Percentiles rank a stretch among this genome's conserved stretches.
These are phyloP conservation scores for Scytalopus superciliaris DNA, from an alignment of 2,113 vertebrate species.

Conservation along the genomic window DNA sequence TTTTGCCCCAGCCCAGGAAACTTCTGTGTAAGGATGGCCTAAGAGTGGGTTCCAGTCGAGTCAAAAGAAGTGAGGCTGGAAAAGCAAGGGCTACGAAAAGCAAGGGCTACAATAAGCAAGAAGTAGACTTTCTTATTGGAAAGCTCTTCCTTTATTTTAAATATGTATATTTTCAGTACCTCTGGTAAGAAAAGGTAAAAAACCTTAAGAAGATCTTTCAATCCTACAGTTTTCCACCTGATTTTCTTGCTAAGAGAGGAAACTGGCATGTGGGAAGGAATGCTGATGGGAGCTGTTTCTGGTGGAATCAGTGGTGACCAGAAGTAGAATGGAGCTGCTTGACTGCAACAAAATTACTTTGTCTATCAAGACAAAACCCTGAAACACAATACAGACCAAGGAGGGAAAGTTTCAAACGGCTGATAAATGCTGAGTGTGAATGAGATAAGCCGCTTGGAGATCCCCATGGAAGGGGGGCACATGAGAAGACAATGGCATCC, in stretches of 20 bases:
- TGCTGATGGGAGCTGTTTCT: neutral
- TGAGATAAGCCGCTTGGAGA: neutral
- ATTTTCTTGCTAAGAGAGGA: neutral
- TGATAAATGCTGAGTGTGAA: neutral
- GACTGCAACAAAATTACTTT: neutral
- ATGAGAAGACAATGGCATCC: neutral
- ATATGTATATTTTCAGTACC: neutral
- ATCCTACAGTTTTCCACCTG: neutral
- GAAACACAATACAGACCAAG: neutral
- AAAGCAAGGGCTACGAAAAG: neutral
- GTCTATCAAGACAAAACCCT: neutral
- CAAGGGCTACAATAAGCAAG: neutral
- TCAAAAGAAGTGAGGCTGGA: neutral
- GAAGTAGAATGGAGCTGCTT: neutral
- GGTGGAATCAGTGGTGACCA: neutral
- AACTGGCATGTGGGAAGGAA: neutral
- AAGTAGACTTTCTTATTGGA: neutral
- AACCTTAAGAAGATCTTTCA: neutral
- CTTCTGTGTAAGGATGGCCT: fast-evolving
- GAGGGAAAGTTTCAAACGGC: neutral
- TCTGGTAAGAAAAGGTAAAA: neutral
- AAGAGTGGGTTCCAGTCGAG: neutral
- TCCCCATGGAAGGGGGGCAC: fast-evolving
- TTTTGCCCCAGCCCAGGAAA: neutral
- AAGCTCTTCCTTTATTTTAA: neutral